These are phyloP conservation scores for Dendrocopos noguchii DNA, from an alignment of 2,113 vertebrate species.

Conservation along the genomic window DNA sequence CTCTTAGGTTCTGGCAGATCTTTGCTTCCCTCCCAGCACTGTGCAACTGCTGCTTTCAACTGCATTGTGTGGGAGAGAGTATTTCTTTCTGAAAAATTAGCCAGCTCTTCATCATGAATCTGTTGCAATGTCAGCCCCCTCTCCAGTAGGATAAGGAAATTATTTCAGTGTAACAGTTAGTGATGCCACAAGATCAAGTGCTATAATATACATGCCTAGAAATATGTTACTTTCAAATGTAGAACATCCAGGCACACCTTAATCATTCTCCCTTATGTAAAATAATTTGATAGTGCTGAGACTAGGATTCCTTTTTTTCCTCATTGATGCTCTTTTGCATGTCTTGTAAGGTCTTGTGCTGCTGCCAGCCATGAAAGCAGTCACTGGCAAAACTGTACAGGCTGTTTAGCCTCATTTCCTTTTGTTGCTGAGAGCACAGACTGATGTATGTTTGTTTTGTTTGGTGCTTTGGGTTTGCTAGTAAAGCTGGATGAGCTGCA, in stretches of 20 bases:
- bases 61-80: not conserved
- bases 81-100: conserved; percentile 46
- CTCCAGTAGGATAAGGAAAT: conserved; percentile 45
- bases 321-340: not conserved
- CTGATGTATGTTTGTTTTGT: not conserved
- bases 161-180: conserved; percentile 23
- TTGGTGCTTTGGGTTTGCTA: not conserved
- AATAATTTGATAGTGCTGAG: not conserved
- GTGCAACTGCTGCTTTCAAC: not conserved
- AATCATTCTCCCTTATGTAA: not conserved
- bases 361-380: not conserved
- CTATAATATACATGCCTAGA: conserved; percentile 19
- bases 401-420: not conserved
- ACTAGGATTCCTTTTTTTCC: not conserved
- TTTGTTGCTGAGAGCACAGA: not conserved
- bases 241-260: not conserved
- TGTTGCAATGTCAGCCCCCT: conserved; percentile 33
- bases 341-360: not conserved
- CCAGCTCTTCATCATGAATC: conserved; percentile 14
- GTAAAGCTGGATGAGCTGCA: not conserved
- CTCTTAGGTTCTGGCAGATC: not conserved
- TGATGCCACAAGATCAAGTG: conserved; percentile 18
- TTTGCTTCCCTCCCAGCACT: not conserved
- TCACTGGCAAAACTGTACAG: not conserved
- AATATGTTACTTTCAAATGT: conserved; percentile 52